Evolutionary conservation across 2,797 vertebrate genomes (phyloP), one percentile per base, ranked within the genome.

Genomic region (Scleropages formosus): DNA sequence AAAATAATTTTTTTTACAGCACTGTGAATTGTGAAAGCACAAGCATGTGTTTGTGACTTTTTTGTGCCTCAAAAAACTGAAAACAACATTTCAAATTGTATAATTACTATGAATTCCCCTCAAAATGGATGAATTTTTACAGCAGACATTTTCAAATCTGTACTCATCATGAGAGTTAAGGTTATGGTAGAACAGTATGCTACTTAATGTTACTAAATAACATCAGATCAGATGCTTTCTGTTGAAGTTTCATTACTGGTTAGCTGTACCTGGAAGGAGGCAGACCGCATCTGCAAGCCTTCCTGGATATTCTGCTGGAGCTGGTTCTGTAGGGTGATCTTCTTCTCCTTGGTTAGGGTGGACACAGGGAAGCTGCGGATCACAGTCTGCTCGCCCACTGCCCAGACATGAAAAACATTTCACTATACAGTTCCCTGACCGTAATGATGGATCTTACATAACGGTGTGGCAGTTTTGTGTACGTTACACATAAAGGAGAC

Each of bases 221-320:
- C 2, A 2, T 39, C 39, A 6, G 31, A 2, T 39, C 31, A 2
- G 31, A 39, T 39, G 6, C 2, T 39, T 31, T 39, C 6, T 6
- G 39, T 31, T 39, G 31, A 39, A 39, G 31, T 39, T 2, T 2
- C 31, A 39, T 6, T 6, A 31, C 31, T 39, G 31, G 31, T n/a
- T 11, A 26, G 69, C 56, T n/a, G 62, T 90, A 99, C 98, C 96
- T 99, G 98, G 87, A 98, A 98, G 4, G 94, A 93, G 9, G 98
- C 94, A 1, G 97, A 98, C 69, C 95, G 91, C 79, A 99, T 93
- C 88, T 99, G 96, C 44, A 99, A 84, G 60, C 98, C 98, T 79
- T 99, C 98, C 81, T 99, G 97, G 92, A 97, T 95, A 81, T 93
- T 95, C 87, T 98, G 98, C 83, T 98, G 96, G 63, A 99, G 93